phyloP scores from a whole-genome alignment of 2,797 vertebrate species.

The Furcifer pardalis region DNA sequence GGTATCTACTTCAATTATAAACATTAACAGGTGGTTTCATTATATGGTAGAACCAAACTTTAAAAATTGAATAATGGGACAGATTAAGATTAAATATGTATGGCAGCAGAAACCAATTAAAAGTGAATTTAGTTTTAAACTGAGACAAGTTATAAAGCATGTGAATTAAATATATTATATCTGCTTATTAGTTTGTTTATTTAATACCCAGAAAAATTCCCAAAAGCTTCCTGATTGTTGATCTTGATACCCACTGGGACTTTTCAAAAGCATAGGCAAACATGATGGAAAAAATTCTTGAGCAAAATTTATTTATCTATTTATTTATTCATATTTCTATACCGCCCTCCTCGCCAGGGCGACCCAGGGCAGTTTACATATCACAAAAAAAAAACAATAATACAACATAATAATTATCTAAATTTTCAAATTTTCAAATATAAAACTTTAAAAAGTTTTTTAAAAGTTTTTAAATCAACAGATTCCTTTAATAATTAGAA shows the following conservation, averaged over 20 bases:
- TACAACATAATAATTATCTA: too few relatives aligned
- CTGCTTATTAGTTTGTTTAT: slow-evolving; percentile 13
- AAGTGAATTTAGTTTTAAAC: background rate
- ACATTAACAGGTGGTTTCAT: background rate
- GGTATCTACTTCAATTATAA: background rate
- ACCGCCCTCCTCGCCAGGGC: too few relatives aligned
- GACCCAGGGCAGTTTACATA: too few relatives aligned
- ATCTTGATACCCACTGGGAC: background rate
- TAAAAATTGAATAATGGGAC: background rate
- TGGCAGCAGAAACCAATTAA: background rate
- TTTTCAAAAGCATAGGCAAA: too few relatives aligned
- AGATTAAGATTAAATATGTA: background rate
- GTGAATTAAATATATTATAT: background rate
- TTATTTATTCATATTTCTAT: too few relatives aligned
- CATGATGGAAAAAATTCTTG: too few relatives aligned
- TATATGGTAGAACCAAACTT: background rate
- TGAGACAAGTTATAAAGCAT: background rate
- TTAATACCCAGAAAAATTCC: slow-evolving; percentile 11
- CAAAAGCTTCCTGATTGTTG: background rate
- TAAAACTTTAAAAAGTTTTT: too few relatives aligned
- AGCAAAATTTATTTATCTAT: too few relatives aligned
- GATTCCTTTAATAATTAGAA: too few relatives aligned
- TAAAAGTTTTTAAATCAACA: too few relatives aligned
- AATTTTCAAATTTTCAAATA: too few relatives aligned
- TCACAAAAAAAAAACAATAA: too few relatives aligned